Conservation (phyloP, 2,888 invertebrate genomes). For the Ectobius pallidus region DNA sequence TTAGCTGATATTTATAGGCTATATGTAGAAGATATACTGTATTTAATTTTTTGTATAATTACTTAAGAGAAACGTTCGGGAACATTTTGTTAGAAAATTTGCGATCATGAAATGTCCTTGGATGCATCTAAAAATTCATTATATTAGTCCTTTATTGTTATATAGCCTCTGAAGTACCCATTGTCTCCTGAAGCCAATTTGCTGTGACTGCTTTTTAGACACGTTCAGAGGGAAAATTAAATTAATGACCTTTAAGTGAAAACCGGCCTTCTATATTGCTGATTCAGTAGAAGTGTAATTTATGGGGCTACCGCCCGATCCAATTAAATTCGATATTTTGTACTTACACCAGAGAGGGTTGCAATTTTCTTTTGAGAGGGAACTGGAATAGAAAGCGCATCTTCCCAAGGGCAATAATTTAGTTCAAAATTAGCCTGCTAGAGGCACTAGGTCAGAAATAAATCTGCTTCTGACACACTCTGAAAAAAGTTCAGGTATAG, state of each 20-base stretch:
- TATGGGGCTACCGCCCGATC: not conserved
- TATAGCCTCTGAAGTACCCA: too few species aligned
- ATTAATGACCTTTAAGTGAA: not conserved
- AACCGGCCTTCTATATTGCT: not conserved
- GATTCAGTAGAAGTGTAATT: not conserved
- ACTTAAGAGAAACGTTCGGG: too few species aligned
- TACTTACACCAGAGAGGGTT: not conserved
- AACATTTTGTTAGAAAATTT: too few species aligned
- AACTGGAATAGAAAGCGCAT: not conserved
- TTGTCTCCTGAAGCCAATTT: not conserved
- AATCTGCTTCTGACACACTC: not conserved
- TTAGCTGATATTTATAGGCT: too few species aligned
- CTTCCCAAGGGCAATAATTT: conserved; percentile 9
- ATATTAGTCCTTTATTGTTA: too few species aligned
- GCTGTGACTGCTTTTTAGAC: not conserved
- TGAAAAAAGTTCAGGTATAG: not conserved
- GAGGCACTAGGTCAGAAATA: conserved; percentile 7
- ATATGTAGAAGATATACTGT: too few species aligned
- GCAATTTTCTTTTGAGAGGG: not conserved
- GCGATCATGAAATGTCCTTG: too few species aligned
- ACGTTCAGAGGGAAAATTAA: not conserved
- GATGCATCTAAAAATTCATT: too few species aligned
- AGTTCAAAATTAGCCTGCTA: conserved; percentile 6
- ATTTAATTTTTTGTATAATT: too few species aligned
- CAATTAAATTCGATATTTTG: conserved; percentile 20